These are phyloP conservation scores for Sebastiscus albofasciatus DNA, from an alignment of 2,797 vertebrate genomes.

Conservation along the genomic window DNA sequence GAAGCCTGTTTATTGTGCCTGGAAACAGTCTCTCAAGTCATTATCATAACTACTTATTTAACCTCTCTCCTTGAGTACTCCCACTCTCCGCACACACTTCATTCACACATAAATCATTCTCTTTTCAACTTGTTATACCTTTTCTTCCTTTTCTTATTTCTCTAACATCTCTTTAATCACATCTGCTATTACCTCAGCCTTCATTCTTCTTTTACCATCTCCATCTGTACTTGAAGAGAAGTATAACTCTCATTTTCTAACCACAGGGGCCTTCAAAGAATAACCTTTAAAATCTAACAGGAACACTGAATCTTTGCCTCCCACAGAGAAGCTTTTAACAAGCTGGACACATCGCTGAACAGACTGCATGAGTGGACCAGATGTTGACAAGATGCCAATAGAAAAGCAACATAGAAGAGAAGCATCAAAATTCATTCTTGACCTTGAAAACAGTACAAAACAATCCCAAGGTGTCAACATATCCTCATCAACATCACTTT, in stretches of 20 bases:
- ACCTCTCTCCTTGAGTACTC: conserved; percentile 7
- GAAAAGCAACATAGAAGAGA: neutral
- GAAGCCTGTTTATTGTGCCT: conserved; percentile 31
- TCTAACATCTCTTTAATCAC: conserved; percentile 3
- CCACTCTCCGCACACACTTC: neutral
- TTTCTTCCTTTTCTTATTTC: neutral
- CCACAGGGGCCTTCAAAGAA: conserved; percentile 16
- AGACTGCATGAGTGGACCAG: neutral
- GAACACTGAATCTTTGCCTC: conserved; percentile 19
- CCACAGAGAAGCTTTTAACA: neutral
- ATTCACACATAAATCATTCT: conserved; percentile 12
- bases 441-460: neutral
- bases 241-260: neutral
- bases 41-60: conserved; percentile 31
- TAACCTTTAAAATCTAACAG: conserved; percentile 32
- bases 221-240: neutral
- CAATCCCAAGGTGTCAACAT: neutral
- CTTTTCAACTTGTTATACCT: neutral
- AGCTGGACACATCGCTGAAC: neutral
- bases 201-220: neutral
- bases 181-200: neutral
- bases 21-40: conserved; percentile 3
- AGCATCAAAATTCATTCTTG: neutral
- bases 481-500: neutral
- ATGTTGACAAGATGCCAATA: neutral